Percentiles rank a stretch among this genome's conserved stretches.
These are phyloP conservation scores for Strigamia transsilvanica DNA, from an alignment of 2,888 invertebrate species.

Conservation along the genomic window DNA sequence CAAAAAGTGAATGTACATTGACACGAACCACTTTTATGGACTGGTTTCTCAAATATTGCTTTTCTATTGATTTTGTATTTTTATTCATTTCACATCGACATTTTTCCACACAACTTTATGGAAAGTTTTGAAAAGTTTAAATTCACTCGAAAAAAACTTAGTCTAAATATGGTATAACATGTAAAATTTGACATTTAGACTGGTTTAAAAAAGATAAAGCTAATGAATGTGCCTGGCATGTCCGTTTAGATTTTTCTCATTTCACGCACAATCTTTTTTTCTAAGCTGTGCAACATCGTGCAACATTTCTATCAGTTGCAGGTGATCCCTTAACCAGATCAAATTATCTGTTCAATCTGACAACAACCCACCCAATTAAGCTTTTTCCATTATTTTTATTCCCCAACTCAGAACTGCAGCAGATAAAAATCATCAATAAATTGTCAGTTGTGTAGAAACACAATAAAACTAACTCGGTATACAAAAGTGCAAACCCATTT, in stretches of 20 bases:
- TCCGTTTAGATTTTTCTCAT: too few species aligned
- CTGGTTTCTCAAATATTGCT: background rate
- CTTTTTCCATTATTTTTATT: slow-evolving; percentile 32
- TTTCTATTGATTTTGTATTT: background rate
- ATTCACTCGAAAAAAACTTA: too few species aligned
- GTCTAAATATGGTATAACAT: too few species aligned
- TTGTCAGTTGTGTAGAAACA: slow-evolving; percentile 9
- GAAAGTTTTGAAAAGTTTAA: too few species aligned
- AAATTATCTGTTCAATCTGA: background rate
- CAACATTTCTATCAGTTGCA: slow-evolving; percentile 11
- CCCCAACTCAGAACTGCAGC: background rate
- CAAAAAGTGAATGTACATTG: background rate
- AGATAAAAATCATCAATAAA: slow-evolving; percentile 31
- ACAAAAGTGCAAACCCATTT: slow-evolving; percentile 19
- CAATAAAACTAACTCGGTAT: background rate
- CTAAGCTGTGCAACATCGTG: too few species aligned
- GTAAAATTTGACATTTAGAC: too few species aligned
- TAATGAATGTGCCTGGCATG: too few species aligned
- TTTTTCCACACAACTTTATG: too few species aligned
- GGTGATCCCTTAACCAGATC: background rate
- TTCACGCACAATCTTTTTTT: too few species aligned
- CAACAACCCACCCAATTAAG: slow-evolving; percentile 12
- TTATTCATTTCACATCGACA: too few species aligned
- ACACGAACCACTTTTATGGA: slow-evolving; percentile 15
- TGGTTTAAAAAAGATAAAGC: too few species aligned